Evolutionary conservation across 2,113 vertebrate genomes (phyloP), one percentile per base, ranked within the genome.

Genomic region (Malurus cyaneus): DNA sequence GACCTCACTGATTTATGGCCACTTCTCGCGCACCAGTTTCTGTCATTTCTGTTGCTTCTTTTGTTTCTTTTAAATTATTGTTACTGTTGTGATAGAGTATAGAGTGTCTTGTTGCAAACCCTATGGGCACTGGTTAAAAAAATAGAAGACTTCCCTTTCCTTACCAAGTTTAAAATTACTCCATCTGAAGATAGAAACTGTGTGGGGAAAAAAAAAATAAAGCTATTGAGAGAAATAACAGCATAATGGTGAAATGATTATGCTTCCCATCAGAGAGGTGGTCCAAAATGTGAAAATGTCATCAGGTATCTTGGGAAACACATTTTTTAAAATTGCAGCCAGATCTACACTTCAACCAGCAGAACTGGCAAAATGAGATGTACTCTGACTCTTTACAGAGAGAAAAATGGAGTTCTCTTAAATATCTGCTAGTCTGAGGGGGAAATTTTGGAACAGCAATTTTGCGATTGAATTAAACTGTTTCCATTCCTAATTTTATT

Each of bases 401-500:
- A 41, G 19, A 10, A 80, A 93, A 96, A 71, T n/a, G 5, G 29
- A 85, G 11, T 13, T 41, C 34, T 78, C 36, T 78, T 71, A 80
- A 66, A 78, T 67, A 88, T 67, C 67, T 64, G 64, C 28, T 67
- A 34, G 60, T 74, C 82, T 93, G 52, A 93, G 46, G 54, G 17
- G 34, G 24, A 50, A 94, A 90, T 21, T 65, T 32, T 67, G 47
- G 60, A 88, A 53, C 53, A 92, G 69, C 42, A 62, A 77, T 87
- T 95, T 88, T 92, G 47, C 79, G 52, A 80, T 47, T 61, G 69
- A 91, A 77, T 87, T 93, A 95, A 95, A 56, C 21, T 89, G 25
- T 93, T 96, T 42, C 54, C 34, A 69, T 90, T 89, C 73, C 44
- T 94, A 86, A 89, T 96, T 95, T 84, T 71, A 86, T 89, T 93